Conservation (phyloP, 2,113 vertebrate species). For the Brienomyrus brachyistius region DNA sequence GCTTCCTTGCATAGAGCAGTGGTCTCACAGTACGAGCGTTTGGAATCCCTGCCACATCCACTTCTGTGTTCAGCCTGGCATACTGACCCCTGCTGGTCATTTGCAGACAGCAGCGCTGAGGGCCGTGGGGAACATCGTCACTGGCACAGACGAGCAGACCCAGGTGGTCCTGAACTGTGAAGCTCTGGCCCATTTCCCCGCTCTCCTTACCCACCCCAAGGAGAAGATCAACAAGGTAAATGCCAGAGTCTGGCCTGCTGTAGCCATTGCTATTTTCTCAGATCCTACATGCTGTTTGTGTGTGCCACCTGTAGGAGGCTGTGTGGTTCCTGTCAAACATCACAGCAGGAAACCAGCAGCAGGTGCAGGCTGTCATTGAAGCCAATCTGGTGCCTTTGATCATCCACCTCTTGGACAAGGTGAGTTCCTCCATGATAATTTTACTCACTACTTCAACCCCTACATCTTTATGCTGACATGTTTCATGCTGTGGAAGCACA, state of each 20-base stretch:
- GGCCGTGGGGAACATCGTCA: constrained; percentile 97
- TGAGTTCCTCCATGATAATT: constrained; percentile 30
- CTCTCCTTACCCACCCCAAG: constrained; percentile 94
- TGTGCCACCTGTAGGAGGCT: constrained; percentile 76
- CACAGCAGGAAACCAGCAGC: constrained; percentile 97
- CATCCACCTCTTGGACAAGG: constrained; percentile 97
- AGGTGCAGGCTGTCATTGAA: constrained; percentile 98
- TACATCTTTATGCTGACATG: not conserved
- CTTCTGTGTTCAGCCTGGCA: not conserved
- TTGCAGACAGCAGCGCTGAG: constrained; percentile 86
- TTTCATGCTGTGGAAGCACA: not conserved
- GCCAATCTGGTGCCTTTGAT: constrained; percentile 98
- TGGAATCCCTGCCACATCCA: not conserved
- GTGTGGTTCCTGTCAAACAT: constrained; percentile 99
- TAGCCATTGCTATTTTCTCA: not conserved
- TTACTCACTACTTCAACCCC: not conserved
- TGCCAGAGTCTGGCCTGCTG: not conserved
- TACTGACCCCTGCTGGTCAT: constrained; percentile 7
- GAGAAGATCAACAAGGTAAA: constrained; percentile 99
- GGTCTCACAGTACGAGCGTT: not conserved
- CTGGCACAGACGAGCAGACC: constrained; percentile 95
- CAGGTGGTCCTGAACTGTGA: constrained; percentile 97
- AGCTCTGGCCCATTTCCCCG: constrained; percentile 89
- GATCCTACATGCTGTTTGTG: not conserved
- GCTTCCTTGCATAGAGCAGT: not conserved